Base-by-base conservation (phyloP, 2,888 invertebrate genomes). In the Trachelus stipa region DNA sequence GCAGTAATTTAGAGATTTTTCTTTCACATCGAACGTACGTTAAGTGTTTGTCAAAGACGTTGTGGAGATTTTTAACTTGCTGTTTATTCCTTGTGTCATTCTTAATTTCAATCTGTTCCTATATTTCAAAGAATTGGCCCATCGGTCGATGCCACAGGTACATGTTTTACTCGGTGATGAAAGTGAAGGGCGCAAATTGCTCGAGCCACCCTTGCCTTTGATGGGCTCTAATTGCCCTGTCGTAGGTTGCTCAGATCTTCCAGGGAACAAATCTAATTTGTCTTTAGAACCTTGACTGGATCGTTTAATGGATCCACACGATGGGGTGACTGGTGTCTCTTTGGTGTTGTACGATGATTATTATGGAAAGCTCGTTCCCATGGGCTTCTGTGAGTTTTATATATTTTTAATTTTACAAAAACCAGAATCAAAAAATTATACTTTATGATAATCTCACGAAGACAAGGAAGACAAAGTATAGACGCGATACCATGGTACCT, bases 181-280 rank as follows among this genome's bases (percentile, higher is more conserved):
- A 56, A 56, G 71, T 34, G 30, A 74, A 35, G 34, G 74, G 34
- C 34, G 35, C 74, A 74, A 74, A 74, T 74, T 56, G 56, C 56
- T 23, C 56, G 56, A 9, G 56, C 23, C 9, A 71, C 33, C 31
- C 74, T 33, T 74, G 15, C 74, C 74, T 74, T 74, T 74, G 74
- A 74, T 30, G 74, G 31, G 30, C 74, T 30, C 35, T 74, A 74
- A 74, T 74, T 74, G 74, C 23, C 74, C 37, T 40, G 35, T 40
- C 37, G 35, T 12, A 30, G 74, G 11, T 1, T 71, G 9, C 4
- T 33, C 34, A 3, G 74, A 35, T 34, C 74, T 12, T 1, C 34
- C 74, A 74, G 34, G n/a, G 6, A 34, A 34, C 34, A 30, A 34
- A 74, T 30, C 74, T 40, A 74, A 74, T 74, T 74, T 74, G 12